Base-by-base conservation (phyloP, 2,797 vertebrate genomes). In the Bothrops alternatus region DNA sequence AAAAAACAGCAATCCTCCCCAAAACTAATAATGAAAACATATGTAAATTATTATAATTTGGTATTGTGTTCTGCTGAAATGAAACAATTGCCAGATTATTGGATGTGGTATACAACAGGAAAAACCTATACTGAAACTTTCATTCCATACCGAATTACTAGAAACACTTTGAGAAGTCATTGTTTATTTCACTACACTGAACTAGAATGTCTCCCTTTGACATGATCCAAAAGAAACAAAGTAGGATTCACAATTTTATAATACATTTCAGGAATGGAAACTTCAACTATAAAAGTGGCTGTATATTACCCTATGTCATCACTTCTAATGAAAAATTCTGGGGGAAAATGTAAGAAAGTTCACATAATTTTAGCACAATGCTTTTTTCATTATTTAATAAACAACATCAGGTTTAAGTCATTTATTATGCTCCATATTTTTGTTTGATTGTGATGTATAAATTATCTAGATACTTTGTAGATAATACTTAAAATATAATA, bases 31-130 rank as follows among this genome's bases (percentile, higher is more conserved):
- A 73, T 25, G 12, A 0, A 92, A 25, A 57, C 56, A 56, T 14
- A 88, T 93, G 53, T 60, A 86, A 18, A 89, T 87, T 73, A 6
- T 69, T 90, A 91, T 93, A 93, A 55, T 94, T 92, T 25, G 90
- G 11, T 78, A 93, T 0, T 90, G 53, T 20, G 87, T 60, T 53
- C 58, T n/a, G 50, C 10, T 90, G 61, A 50, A 60, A n/a, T 50
- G 55, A 11, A 23, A 63, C 47, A 11, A 11, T 47, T 73, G 1
- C 37, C 47, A 89, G 28, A 87, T 0, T 86, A 89, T 18, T 63
- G 47, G 16, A 47, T 61, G 53, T 2, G 60, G 1, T 28, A 0
- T 10, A 93, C 25, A 90, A 57, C 14, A 87, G 89, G 78, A 32
- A 2, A 16, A 42, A 13, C 2, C 61, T 86, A 57, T 56, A 87